These are phyloP conservation scores for Cranoglanis bouderius DNA, from an alignment of 2,113 vertebrate species.

Conservation along the genomic window DNA sequence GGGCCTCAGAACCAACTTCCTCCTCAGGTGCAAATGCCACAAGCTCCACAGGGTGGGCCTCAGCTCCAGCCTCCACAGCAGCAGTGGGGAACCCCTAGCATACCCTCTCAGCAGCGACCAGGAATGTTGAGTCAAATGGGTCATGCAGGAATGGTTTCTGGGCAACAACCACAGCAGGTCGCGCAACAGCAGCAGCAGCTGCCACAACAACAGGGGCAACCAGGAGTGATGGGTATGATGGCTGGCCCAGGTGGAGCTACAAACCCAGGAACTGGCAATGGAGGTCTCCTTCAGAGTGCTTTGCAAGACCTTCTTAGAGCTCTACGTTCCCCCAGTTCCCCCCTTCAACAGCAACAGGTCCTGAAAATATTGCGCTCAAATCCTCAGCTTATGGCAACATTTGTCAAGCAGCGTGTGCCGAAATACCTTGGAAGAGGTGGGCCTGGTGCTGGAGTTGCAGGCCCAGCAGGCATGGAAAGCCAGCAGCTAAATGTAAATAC, in stretches of 20 bases:
- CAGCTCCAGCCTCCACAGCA: constrained; percentile 72
- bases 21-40: constrained; percentile 76
- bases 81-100: constrained; percentile 72
- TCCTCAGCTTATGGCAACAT: constrained; percentile 93
- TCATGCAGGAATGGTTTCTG: constrained; percentile 71
- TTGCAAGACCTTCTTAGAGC: constrained; percentile 74
- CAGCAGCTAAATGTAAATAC: constrained; percentile 67
- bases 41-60: constrained; percentile 62
- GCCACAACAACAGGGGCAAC: constrained; percentile 65
- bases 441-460: constrained; percentile 57
- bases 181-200: constrained; percentile 60
- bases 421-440: constrained; percentile 82
- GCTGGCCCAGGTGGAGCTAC: constrained; percentile 52
- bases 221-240: constrained; percentile 76
- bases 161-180: constrained; percentile 76
- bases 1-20: constrained; percentile 80
- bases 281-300: constrained; percentile 77
- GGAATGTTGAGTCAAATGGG: constrained; percentile 83
- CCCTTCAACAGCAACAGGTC: constrained; percentile 90
- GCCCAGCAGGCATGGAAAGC: constrained; percentile 68
- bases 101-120: constrained; percentile 76
- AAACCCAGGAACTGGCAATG: constrained; percentile 72
- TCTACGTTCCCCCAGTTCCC: constrained; percentile 75
- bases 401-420: constrained; percentile 92
- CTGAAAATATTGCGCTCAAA: constrained; percentile 95